Evolutionary conservation across 2,797 vertebrate species (phyloP).

Genomic region (Cryptoprocta ferox): DNA sequence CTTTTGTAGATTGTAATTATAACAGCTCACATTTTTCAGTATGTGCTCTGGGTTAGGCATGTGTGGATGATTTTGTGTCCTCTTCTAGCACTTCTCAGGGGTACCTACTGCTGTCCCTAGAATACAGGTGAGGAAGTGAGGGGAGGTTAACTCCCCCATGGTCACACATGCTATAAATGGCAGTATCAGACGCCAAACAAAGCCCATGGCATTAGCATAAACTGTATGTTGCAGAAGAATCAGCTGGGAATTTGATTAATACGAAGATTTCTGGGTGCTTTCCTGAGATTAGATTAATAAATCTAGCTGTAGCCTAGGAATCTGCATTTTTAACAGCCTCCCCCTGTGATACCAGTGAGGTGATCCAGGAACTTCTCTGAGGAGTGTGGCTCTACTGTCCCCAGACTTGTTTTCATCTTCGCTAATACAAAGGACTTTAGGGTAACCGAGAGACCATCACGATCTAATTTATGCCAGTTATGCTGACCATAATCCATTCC

Average conservation of each 20-base stretch:
- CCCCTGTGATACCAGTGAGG: background rate
- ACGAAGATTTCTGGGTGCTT: background rate
- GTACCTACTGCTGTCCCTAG: background rate
- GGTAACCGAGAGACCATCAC: background rate
- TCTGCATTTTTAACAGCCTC: background rate
- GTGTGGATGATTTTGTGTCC: background rate
- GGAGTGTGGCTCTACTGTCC: background rate
- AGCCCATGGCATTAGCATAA: background rate
- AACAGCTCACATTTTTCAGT: background rate
- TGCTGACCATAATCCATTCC: background rate
- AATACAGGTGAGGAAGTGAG: background rate
- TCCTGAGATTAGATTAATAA: background rate
- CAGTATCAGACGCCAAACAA: background rate
- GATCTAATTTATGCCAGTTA: background rate
- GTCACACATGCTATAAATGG: background rate
- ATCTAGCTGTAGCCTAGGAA: background rate
- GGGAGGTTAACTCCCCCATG: background rate
- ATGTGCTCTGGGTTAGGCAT: background rate
- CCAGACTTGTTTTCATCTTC: background rate
- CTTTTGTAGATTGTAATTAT: background rate
- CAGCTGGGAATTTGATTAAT: background rate
- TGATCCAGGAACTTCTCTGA: background rate
- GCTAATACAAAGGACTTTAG: background rate
- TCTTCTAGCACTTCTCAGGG: background rate
- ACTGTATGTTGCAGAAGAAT: background rate